Evolutionary conservation across 2,113 vertebrate genomes (phyloP).

Genomic region (Toxotes chatareus): DNA sequence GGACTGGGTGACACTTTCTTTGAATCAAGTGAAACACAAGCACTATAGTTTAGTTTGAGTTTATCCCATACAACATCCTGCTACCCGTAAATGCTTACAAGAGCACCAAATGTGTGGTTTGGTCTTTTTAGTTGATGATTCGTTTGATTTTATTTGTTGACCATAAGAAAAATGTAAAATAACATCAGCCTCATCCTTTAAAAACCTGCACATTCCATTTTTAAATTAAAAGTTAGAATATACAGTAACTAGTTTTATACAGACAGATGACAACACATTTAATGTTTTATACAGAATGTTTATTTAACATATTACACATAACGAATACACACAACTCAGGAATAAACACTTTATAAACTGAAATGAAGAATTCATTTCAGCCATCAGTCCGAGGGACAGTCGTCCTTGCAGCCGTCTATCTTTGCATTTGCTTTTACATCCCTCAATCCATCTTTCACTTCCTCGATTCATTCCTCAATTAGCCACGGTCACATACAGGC

Average conservation of each 20-base stretch:
- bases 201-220: background rate
- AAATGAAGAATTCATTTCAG: background rate
- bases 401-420: background rate
- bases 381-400: background rate
- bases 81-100: conserved; percentile 1
- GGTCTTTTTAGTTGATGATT: too few relatives aligned
- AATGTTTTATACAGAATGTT: conserved; percentile 27
- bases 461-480: conserved; percentile 34
- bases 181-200: background rate
- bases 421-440: background rate
- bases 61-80: background rate
- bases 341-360: conserved; percentile 13
- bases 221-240: background rate
- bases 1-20: background rate
- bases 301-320: conserved; percentile 40
- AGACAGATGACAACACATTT: conserved; percentile 29
- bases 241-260: background rate
- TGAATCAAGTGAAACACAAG: background rate
- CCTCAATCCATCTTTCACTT: background rate
- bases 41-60: background rate
- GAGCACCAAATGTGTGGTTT: background rate
- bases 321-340: background rate
- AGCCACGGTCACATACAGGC: conserved; percentile 28
- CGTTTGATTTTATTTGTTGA: background rate
- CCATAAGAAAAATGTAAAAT: background rate